A percentile compares a stretch with the other conserved stretches of the same genome.
Evolutionary conservation across 2,113 vertebrate genomes (phyloP).

Genomic region (Trogon melanurus): DNA sequence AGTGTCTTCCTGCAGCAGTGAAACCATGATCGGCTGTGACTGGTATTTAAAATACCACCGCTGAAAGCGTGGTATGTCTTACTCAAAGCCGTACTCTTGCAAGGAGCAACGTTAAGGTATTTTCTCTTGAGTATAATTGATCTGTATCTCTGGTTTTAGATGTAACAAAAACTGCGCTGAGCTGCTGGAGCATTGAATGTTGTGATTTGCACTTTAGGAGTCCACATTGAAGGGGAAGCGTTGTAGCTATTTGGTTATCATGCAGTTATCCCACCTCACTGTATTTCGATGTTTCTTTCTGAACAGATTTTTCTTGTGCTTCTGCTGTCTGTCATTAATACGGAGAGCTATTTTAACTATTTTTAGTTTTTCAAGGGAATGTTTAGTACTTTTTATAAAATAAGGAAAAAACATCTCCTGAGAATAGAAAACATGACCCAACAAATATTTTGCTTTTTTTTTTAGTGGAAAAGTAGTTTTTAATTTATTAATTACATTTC

Average conservation of each 20-base stretch:
- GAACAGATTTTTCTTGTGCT: neutral
- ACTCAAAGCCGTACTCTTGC: neutral
- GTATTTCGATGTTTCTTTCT: neutral
- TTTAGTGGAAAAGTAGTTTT: neutral
- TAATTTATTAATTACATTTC: neutral
- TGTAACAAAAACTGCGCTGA: neutral
- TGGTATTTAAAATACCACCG: neutral
- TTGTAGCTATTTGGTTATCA: neutral
- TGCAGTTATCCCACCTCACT: neutral
- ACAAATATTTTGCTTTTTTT: neutral
- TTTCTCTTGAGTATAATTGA: neutral
- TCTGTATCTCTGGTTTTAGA: neutral
- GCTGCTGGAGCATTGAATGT: neutral
- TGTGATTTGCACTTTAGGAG: neutral
- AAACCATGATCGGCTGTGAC: neutral
- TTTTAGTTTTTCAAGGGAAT: neutral
- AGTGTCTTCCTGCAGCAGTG: neutral
- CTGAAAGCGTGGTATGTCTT: neutral
- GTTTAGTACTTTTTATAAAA: neutral
- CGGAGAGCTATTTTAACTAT: neutral
- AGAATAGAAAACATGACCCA: neutral
- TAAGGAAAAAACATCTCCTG: neutral
- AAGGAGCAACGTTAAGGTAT: neutral
- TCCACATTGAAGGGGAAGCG: neutral
- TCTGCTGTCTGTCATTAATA: neutral